Base-by-base conservation (phyloP, 2,113 vertebrate genomes). In the Crotalus helleri region DNA sequence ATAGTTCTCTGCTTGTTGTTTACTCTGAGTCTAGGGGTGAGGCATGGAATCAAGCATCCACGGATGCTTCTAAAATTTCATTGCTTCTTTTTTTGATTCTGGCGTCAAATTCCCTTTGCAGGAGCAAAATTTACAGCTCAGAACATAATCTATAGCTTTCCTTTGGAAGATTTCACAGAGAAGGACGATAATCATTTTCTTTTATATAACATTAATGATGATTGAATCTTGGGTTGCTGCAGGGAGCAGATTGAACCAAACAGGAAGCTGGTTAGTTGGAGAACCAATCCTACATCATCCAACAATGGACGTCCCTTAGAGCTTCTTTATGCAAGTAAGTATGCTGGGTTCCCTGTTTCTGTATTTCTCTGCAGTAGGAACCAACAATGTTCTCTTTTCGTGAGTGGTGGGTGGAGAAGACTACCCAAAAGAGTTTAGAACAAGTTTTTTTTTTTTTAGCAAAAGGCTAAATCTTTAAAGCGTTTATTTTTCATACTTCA, bases 261-360 rank as follows among this genome's bases (percentile, higher is more conserved):
- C 86, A 90, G 93, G 4, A 90, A 17, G 26, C 61, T 59, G 15
- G 91, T 90, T 17, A 89, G 87, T 15, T 81, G 93, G 19, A 86
- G 64, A 69, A 61, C 90, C 7, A 85, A 59, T 26, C 17, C 61
- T n/a, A 85, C 11, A 4, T 85, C 23, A 53, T 49, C 3, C 58
- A 49, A 61, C 26, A 93, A 53, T 1, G 12, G 57, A 26, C 54
- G 15, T 24, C 92, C 91, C 5, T 9, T 88, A 26, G 92, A 92
- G 12, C 39, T 94, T 3, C 49, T 94, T 24, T 94, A 90, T 92
- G 91, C 92, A 44, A 86, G 94, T 94, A 94, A 85, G 93, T 91
- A 49, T 88, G 24, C 44, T 54, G 49, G 13, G 57, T 46, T 53
- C 6, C 23, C 1, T 3, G 85, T 61, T 69, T 13, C 33, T 44